Conservation (phyloP, 1,140 invertebrate genomes). For the Elysia chlorotica region DNA sequence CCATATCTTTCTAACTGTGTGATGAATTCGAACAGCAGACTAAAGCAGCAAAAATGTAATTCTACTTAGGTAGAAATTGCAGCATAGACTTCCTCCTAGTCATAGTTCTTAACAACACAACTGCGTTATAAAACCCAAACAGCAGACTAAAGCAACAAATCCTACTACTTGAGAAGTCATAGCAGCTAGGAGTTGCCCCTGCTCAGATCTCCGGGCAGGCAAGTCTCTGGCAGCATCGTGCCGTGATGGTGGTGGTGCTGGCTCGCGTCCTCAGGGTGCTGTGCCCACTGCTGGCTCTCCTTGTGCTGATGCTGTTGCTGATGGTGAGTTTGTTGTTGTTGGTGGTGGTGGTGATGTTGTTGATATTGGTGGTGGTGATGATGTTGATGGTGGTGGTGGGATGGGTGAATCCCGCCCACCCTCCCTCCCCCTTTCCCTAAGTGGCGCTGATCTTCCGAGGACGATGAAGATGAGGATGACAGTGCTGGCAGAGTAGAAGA, state of each 20-base stretch:
- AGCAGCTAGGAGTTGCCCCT: conserved; percentile 1
- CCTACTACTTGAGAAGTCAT: background rate
- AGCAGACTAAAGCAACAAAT: background rate
- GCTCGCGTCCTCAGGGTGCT: background rate
- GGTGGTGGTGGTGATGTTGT: background rate
- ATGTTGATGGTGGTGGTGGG: background rate
- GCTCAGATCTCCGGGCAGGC: conserved; percentile 18
- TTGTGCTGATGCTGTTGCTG: conserved; percentile 3
- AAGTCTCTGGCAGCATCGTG: conserved; percentile 21
- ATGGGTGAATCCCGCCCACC: background rate
- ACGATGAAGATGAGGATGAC: background rate
- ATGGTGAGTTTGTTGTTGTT: background rate
- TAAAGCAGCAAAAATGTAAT: background rate
- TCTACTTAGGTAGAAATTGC: background rate
- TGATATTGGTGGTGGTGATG: too few species aligned
- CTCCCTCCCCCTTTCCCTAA: too few species aligned
- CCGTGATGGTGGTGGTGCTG: background rate
- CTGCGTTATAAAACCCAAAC: background rate
- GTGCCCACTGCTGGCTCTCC: background rate
- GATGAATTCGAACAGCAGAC: background rate
- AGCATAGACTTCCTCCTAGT: too few species aligned
- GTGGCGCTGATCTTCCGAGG: background rate
- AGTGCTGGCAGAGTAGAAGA: background rate
- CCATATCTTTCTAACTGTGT: too few species aligned
- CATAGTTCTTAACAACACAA: background rate